phyloP scores from a whole-genome alignment of 2,113 vertebrate genomes.

The Corvus cornix region DNA sequence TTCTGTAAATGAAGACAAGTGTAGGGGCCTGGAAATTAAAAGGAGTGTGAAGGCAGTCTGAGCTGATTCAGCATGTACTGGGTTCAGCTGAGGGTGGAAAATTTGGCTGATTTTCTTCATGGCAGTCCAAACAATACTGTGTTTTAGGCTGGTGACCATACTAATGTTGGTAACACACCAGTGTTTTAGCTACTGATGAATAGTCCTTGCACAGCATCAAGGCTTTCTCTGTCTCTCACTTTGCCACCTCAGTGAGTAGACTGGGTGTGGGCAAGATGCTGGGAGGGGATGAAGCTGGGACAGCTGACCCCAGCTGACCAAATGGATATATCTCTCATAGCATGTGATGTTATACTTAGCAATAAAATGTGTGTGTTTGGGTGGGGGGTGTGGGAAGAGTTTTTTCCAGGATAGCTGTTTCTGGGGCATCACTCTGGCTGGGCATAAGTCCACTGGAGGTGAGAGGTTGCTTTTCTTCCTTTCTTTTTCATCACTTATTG shows the following conservation, averaged over 20 bases:
- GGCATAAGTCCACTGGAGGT: rapidly evolving
- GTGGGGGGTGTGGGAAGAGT: background rate
- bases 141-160: background rate
- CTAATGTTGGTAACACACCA: background rate
- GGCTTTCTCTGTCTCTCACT: background rate
- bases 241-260: background rate
- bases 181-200: background rate
- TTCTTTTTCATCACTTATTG: background rate
- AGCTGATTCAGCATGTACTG: background rate
- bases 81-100: background rate
- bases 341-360: background rate
- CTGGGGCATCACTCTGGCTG: background rate
- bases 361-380: background rate
- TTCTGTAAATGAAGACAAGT: background rate
- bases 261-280: background rate
- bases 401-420: background rate
- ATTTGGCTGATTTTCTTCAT: background rate
- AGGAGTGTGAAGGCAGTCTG: rapidly evolving
- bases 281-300: background rate
- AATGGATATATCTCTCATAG: background rate
- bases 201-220: background rate
- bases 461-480: background rate
- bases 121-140: background rate
- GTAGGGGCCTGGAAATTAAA: background rate
- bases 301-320: background rate